Percentiles rank a stretch among this genome's conserved stretches.
phyloP scores from a whole-genome alignment of 2,797 vertebrate genomes.

The Sebastes aleutianus region DNA sequence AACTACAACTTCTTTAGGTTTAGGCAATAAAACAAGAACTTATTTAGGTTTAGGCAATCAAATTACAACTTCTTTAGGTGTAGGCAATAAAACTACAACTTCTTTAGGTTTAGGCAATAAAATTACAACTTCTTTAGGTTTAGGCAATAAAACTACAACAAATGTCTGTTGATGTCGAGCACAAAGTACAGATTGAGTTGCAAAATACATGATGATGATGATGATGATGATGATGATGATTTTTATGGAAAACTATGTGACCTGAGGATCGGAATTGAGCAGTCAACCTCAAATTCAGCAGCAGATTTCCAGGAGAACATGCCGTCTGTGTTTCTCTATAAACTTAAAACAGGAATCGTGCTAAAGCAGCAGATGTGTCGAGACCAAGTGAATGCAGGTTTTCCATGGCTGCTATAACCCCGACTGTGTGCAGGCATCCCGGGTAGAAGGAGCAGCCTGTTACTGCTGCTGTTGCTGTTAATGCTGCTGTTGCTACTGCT shows the following conservation, averaged over 20 bases:
- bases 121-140: too few species aligned
- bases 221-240: neutral
- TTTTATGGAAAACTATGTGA: neutral
- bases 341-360: neutral
- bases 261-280: neutral
- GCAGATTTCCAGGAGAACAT: neutral
- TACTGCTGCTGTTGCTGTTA: slow-evolving; percentile 6
- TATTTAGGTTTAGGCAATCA: too few species aligned
- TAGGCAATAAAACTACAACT: too few species aligned
- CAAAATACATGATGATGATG: neutral
- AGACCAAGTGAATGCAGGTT: slow-evolving; percentile 3
- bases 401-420: slow-evolving; percentile 10
- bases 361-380: neutral
- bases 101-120: too few species aligned
- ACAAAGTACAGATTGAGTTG: too few species aligned
- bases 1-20: too few species aligned
- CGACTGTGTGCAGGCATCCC: slow-evolving; percentile 23
- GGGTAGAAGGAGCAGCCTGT: slow-evolving; percentile 2
- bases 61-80: too few species aligned
- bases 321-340: neutral
- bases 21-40: too few species aligned
- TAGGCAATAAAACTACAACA: too few species aligned
- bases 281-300: neutral
- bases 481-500: neutral
- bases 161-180: too few species aligned